Percentiles rank a stretch among this genome's conserved stretches.
These are phyloP conservation scores for Sternarchorhynchus goeldii DNA, from an alignment of 2,797 vertebrate genomes.

Conservation along the genomic window DNA sequence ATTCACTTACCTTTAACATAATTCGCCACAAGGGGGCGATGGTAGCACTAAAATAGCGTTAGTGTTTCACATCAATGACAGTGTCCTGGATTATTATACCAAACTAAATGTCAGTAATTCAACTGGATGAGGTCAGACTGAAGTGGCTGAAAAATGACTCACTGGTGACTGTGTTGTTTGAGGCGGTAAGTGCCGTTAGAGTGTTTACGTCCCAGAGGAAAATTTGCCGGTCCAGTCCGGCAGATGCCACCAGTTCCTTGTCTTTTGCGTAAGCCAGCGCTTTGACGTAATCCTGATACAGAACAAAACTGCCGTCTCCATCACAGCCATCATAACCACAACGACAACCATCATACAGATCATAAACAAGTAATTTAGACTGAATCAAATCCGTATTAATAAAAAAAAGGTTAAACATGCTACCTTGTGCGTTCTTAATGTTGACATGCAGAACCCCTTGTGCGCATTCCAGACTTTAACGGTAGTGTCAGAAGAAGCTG, in stretches of 20 bases:
- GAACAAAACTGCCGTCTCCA: constrained; percentile 6
- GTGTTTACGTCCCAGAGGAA: constrained; percentile 99
- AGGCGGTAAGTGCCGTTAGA: constrained; percentile 95
- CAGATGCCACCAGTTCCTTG: constrained; percentile 97
- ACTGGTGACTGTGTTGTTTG: constrained; percentile 99
- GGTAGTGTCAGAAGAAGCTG: constrained; percentile 97
- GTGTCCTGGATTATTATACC: no score
- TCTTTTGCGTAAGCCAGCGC: constrained; percentile 98
- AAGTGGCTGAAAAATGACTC: constrained; percentile 62
- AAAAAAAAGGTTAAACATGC: constrained; percentile 21
- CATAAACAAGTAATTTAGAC: neutral
- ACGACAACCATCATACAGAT: neutral
- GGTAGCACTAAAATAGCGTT: no score
- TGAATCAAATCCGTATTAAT: neutral
- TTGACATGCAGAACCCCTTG: constrained; percentile 99
- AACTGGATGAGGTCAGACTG: no score
- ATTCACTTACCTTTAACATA: no score
- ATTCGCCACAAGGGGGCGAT: no score
- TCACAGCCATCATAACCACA: neutral
- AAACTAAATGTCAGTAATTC: no score
- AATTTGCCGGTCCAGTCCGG: constrained; percentile 96
- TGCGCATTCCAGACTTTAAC: constrained; percentile 99
- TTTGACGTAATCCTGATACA: constrained; percentile 92
- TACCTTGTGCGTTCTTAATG: constrained; percentile 97
- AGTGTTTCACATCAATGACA: no score